Conservation (phyloP, 2,888 invertebrate genomes). For the Smittia sp. region DNA sequence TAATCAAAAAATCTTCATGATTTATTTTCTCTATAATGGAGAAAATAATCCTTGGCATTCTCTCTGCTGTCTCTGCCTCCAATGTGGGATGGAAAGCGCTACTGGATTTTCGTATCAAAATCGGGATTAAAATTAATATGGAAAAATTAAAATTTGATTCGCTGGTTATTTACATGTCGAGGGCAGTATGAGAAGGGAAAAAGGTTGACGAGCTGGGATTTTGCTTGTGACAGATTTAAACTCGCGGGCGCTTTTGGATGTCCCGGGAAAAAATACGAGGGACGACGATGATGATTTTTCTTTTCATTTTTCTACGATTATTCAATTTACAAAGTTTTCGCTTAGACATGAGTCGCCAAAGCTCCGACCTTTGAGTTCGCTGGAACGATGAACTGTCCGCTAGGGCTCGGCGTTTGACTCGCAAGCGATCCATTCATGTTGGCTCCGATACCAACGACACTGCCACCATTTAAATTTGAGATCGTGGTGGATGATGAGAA, state of each 20-base stretch:
- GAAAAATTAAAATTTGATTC: slow-evolving; percentile 14
- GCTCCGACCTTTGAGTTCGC: slow-evolving; percentile 11
- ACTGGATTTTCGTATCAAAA: slow-evolving; percentile 21
- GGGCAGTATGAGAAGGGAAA: neutral
- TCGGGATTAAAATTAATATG: slow-evolving; percentile 14
- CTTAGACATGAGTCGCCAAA: slow-evolving; percentile 35
- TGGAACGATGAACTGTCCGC: slow-evolving; percentile 26
- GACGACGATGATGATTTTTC: neutral
- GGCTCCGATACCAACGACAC: slow-evolving; percentile 31
- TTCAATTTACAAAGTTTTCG: neutral
- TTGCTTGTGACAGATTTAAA: neutral
- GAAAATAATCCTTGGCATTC: neutral
- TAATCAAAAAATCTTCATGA: slow-evolving; percentile 12
- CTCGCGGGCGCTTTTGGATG: neutral
- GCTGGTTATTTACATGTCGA: slow-evolving; percentile 1
- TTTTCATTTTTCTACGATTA: neutral
- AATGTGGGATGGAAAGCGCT: neutral
- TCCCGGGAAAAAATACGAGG: neutral
- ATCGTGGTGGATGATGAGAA: slow-evolving; percentile 40
- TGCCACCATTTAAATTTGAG: slow-evolving; percentile 41
- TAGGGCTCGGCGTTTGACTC: slow-evolving; percentile 33
- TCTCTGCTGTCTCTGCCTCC: neutral
- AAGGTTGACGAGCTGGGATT: slow-evolving; percentile 5
- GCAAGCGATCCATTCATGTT: neutral
- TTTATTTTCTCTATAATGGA: neutral